phyloP scores from a whole-genome alignment of 1,140 invertebrate genomes.

The Drosophila mauritiana region DNA sequence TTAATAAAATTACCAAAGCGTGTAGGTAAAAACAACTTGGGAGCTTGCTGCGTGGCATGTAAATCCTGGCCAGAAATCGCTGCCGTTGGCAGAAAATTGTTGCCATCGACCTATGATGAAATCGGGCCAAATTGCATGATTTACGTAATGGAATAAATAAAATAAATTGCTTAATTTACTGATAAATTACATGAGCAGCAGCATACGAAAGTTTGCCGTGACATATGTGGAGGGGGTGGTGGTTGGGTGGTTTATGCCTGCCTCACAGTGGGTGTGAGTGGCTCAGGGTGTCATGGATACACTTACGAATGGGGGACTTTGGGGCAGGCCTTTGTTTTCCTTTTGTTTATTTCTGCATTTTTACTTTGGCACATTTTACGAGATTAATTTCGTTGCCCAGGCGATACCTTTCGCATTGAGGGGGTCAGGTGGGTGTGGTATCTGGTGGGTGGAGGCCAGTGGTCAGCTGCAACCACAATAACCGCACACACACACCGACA shows the following conservation, averaged over 20 bases:
- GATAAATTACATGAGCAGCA: constrained; percentile 81
- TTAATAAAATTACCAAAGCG: constrained; percentile 79
- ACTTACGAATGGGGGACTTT: constrained; percentile 5
- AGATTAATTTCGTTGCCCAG: constrained; percentile 72
- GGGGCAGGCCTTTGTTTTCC: constrained; percentile 7
- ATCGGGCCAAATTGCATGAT: constrained; percentile 83
- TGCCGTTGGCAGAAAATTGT: constrained; percentile 61
- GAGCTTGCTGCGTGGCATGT: constrained; percentile 43
- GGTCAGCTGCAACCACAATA: constrained; percentile 45
- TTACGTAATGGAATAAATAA: constrained; percentile 84
- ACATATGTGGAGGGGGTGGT: constrained; percentile 25
- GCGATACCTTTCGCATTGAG: constrained; percentile 19
- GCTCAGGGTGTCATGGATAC: constrained; percentile 35
- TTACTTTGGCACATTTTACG: constrained; percentile 73
- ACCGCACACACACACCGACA: constrained; percentile 31
- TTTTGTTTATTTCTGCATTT: constrained; percentile 55
- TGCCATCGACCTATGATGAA: constrained; percentile 72
- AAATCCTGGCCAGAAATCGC: constrained; percentile 79
- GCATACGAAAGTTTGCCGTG: constrained; percentile 50
- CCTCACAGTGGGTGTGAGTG: not conserved
- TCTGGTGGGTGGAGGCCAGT: not conserved
- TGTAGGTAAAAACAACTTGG: constrained; percentile 71
- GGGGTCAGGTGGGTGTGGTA: constrained; percentile 12
- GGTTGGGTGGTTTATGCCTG: not conserved
- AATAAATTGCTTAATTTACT: constrained; percentile 85